Evolutionary conservation across 2,888 invertebrate species (phyloP).

Genomic region (Orthonychiurus folsomi): DNA sequence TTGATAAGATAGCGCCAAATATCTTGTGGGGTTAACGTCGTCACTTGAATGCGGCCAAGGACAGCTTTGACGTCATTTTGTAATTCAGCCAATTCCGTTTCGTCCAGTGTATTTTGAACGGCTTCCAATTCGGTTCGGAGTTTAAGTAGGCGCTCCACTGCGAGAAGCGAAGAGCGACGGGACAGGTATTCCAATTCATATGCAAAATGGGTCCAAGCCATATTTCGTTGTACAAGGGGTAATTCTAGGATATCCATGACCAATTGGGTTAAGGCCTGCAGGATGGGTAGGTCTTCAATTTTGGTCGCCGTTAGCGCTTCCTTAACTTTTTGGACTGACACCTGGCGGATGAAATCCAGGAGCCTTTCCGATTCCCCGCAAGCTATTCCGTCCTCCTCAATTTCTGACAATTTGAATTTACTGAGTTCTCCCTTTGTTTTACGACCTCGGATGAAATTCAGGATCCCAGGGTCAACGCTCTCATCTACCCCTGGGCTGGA

Average conservation of each 20-base stretch:
- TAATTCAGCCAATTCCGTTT: background rate
- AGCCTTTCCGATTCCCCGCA: background rate
- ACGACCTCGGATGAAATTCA: background rate
- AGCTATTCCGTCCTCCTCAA: background rate
- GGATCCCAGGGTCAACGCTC: background rate
- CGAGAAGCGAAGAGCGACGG: background rate
- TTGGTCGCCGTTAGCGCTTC: background rate
- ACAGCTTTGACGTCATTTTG: background rate
- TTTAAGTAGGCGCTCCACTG: background rate
- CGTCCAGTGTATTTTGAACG: background rate
- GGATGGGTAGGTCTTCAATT: background rate
- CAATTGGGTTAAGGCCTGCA: background rate
- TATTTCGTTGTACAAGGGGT: background rate
- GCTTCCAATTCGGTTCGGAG: background rate
- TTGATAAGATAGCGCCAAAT: background rate
- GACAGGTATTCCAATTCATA: background rate
- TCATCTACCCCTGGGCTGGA: background rate
- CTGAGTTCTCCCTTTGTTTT: background rate
- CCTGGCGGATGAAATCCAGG: background rate
- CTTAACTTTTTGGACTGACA: background rate
- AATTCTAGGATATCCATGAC: background rate
- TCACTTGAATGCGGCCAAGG: background rate
- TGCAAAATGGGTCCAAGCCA: background rate
- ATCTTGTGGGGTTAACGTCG: background rate
- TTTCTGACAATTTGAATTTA: background rate